phyloP scores from a whole-genome alignment of 2,888 invertebrate genomes.

The Pseudococcus longispinus region DNA sequence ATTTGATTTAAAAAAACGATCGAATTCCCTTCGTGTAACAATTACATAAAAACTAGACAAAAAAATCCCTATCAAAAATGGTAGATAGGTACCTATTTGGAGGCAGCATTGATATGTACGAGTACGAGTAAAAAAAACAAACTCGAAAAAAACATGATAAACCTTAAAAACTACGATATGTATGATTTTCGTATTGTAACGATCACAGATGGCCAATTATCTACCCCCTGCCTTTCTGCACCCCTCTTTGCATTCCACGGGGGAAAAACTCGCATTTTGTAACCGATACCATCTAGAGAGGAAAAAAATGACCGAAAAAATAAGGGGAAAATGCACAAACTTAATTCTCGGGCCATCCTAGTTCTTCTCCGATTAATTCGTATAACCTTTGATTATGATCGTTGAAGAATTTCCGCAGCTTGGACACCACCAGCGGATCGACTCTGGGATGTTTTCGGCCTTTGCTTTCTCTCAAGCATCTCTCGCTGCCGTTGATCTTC shows the following conservation, averaged over 20 bases:
- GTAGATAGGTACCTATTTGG: not conserved
- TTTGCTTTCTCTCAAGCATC: conserved; percentile 83
- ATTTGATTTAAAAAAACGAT: not conserved
- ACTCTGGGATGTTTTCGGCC: conserved; percentile 78
- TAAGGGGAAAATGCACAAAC: conserved; percentile 20
- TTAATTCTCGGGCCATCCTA: conserved; percentile 92
- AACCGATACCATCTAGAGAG: not conserved
- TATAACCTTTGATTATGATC: conserved; percentile 93
- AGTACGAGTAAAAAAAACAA: too few relatives aligned
- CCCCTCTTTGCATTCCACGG: not conserved
- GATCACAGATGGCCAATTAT: conserved; percentile 1
- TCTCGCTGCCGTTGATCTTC: conserved; percentile 68
- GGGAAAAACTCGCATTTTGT: conserved; percentile 7
- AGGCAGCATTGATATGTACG: not conserved
- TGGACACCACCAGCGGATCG: conserved; percentile 74
- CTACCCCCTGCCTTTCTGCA: not conserved
- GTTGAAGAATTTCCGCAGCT: conserved; percentile 81
- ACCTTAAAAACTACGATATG: conserved; percentile 11
- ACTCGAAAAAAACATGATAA: not conserved
- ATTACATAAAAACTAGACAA: not conserved
- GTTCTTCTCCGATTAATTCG: conserved; percentile 88
- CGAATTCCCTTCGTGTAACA: not conserved
- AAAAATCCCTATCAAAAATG: not conserved
- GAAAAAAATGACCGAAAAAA: not conserved
- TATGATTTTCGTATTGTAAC: not conserved